phyloP scores from a whole-genome alignment of 2,113 vertebrate genomes.

The Martes martes region DNA sequence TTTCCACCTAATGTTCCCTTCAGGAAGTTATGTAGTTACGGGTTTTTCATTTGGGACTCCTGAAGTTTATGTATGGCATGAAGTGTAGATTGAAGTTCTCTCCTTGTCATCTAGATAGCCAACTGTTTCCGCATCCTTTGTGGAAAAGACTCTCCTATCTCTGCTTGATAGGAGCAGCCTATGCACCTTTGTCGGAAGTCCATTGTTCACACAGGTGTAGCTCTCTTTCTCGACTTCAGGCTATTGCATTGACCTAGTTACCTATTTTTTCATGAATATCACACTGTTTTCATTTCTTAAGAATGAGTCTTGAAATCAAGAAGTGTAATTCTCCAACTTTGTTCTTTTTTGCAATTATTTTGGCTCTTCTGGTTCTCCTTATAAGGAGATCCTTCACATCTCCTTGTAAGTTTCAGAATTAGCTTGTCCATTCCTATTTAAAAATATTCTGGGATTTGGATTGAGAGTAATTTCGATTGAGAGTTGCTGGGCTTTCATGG shows the following conservation, averaged over 20 bases:
- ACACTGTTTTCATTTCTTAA: background rate
- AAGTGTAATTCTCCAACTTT: background rate
- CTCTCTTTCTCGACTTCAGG: background rate
- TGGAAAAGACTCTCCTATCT: background rate
- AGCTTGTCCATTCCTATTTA: constrained; percentile 41
- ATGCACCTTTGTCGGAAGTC: background rate
- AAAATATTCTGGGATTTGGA: constrained; percentile 23
- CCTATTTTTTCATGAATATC: background rate
- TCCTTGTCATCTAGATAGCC: background rate
- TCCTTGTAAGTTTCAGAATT: constrained; percentile 17
- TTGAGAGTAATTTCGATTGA: background rate
- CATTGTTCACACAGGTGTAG: background rate
- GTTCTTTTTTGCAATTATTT: constrained; percentile 36
- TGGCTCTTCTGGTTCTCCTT: background rate
- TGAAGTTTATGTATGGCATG: background rate
- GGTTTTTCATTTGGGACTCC: background rate
- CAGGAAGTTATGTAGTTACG: background rate
- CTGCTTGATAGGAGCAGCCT: background rate
- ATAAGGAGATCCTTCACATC: background rate
- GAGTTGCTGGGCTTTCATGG: background rate
- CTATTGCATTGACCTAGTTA: background rate
- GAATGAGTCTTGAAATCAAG: background rate
- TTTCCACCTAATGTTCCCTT: background rate
- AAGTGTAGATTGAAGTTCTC: background rate
- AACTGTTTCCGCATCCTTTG: background rate